phyloP scores from a whole-genome alignment of 2,797 vertebrate species.

The Podarcis siculus region DNA sequence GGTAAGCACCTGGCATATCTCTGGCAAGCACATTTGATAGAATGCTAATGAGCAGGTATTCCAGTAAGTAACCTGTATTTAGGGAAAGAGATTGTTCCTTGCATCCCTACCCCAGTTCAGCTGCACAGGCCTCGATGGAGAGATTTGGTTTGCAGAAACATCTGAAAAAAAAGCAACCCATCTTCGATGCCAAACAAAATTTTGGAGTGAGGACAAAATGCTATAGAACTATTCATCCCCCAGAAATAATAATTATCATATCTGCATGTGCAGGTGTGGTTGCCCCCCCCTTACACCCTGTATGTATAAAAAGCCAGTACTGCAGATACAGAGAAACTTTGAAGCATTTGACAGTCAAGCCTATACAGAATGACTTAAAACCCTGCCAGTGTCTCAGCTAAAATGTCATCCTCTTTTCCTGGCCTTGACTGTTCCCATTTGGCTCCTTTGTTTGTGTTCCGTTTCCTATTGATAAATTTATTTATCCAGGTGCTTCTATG shows the following conservation, averaged over 20 bases:
- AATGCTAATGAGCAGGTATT: conserved; percentile 49
- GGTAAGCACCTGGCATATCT: conserved; percentile 29
- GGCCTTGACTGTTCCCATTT: neutral
- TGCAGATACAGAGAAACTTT: neutral
- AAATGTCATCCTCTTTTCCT: neutral
- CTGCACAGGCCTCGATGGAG: neutral
- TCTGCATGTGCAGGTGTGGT: neutral
- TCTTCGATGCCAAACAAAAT: neutral
- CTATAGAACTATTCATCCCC: neutral
- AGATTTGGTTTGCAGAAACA: neutral
- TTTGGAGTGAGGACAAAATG: neutral
- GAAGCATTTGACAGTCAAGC: neutral
- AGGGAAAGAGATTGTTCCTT: neutral
- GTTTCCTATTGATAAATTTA: neutral
- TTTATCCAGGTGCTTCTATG: neutral
- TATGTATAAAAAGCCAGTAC: neutral
- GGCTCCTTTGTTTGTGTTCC: neutral
- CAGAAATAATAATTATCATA: conserved; percentile 16
- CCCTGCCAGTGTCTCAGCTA: neutral
- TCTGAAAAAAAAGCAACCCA: neutral
- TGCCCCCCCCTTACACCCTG: neutral
- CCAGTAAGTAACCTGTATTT: conserved; percentile 29
- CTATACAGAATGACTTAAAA: neutral
- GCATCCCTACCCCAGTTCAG: conserved; percentile 13
- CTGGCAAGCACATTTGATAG: neutral